Conservation (phyloP, 2,888 invertebrate genomes). For the Mesorhabditis spiculigera region DNA sequence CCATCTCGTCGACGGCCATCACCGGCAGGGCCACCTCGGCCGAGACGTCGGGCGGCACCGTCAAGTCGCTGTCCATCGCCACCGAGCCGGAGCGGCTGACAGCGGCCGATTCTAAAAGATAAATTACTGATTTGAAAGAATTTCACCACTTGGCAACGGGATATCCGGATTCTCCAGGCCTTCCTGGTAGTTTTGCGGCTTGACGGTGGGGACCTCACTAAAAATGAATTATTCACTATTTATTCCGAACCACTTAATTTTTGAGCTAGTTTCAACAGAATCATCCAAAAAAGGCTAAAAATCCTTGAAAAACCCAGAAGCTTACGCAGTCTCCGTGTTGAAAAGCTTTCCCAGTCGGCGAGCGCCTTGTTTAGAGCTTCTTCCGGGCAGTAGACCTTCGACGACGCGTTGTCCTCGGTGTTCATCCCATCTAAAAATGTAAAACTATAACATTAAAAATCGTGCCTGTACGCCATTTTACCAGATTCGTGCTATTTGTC, state of each 20-base stretch:
- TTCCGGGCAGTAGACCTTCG: background rate
- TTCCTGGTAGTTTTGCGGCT: background rate
- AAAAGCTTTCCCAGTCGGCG: slow-evolving; percentile 2
- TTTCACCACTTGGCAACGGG: background rate
- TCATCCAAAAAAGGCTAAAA: too few species aligned
- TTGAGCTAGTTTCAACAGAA: too few species aligned
- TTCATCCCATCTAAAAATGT: too few species aligned
- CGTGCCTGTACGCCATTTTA: too few species aligned
- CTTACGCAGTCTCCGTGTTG: background rate
- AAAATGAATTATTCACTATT: background rate
- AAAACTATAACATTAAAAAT: too few species aligned
- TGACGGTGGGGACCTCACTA: background rate
- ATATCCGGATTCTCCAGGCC: background rate
- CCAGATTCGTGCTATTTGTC: too few species aligned
- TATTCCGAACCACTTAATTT: too few species aligned
- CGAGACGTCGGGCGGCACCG: background rate
- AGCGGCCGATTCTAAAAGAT: background rate
- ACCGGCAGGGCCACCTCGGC: slow-evolving; percentile 3
- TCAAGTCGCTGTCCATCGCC: background rate
- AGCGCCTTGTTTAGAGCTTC: background rate
- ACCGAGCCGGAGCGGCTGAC: background rate
- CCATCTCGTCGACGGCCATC: slow-evolving; percentile 5
- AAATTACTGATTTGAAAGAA: background rate
- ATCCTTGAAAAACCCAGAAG: background rate
- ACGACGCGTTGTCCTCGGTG: too few species aligned